Base-by-base conservation (phyloP, 2,888 invertebrate genomes). In the Dendrolimus pini region DNA sequence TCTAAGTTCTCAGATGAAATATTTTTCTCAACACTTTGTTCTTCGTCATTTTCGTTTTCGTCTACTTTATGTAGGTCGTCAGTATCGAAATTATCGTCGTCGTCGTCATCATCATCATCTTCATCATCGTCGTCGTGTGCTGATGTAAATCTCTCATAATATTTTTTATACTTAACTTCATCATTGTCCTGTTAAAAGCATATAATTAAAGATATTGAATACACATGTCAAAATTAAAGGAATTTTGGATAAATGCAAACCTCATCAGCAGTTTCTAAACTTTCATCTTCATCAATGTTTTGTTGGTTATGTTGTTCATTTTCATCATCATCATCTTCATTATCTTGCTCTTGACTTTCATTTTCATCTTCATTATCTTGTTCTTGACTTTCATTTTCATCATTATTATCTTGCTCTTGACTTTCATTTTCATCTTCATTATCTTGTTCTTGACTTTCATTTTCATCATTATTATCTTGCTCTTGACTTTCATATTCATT, bases 341-440 rank as follows among this genome's bases (percentile, higher is more conserved):
- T 61, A 8, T 65, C 59, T 52, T 59, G 54, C 41, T 65, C 59
- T 55, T 62, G 57, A 41, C 70, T 63, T 42, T 67, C 64, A 52
- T 66, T 64, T 9, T 74, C 64, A 55, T 70, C 63, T 42, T 69
- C 65, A 52, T 67, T 59, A 56, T 66, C 69, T 9, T 70, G 72
- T 56, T 82, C 78, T 41, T 77, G 72, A 18, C 75, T 74, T 30
- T 80, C 69, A 52, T 81, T 71, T 53, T 82, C 69, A 42, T 79
- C 67, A 47, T 80, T 72, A 55, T 82, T 70, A 55, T 78, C 74
- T 57, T 74, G 70, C 9, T 74, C 71, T 53, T 74, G 76, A 54
- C 74, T 70, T 41, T 78, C 71, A 56, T 78, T 72, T 58, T 74
- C 69, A 58, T 80, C 72, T 53, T 65, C 57, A 54, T 72, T 65